These are phyloP conservation scores for Drosophila kuntzei DNA, from an alignment of 2,888 invertebrate species.

Conservation along the genomic window DNA sequence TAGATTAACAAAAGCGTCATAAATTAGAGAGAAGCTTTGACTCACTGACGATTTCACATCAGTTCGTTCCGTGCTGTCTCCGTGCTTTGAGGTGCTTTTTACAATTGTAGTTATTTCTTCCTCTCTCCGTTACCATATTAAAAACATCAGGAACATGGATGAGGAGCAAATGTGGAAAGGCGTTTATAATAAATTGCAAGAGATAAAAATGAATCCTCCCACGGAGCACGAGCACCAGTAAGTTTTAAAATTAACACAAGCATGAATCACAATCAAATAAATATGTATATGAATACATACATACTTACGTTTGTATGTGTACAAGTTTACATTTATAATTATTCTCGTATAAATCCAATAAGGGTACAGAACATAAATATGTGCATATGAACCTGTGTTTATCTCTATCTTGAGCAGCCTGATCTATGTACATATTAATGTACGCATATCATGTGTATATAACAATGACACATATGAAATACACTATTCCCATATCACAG, in stretches of 20 bases:
- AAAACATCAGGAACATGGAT: conserved; percentile 82
- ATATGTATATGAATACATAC: conserved; percentile 5
- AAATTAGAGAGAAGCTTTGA: conserved; percentile 25
- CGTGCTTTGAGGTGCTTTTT: conserved; percentile 37
- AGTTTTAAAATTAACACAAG: conserved; percentile 58
- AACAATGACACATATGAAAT: conserved; percentile 2
- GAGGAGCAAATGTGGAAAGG: conserved; percentile 93
- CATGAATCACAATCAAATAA: conserved; percentile 2
- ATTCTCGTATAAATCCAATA: background rate
- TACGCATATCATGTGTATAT: conserved; percentile 1
- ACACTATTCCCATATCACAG: conserved; percentile 1
- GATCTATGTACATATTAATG: conserved; percentile 4
- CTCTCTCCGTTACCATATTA: background rate
- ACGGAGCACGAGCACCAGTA: conserved; percentile 90
- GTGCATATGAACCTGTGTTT: background rate
- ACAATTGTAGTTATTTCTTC: background rate
- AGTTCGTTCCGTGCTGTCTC: conserved; percentile 36
- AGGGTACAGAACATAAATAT: background rate
- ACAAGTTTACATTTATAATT: background rate
- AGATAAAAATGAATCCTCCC: conserved; percentile 88
- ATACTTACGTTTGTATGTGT: conserved; percentile 2
- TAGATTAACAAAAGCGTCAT: conserved; percentile 21
- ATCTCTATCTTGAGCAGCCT: background rate
- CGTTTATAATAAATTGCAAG: conserved; percentile 89
- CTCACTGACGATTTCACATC: conserved; percentile 31